Percentiles rank a stretch among this genome's conserved stretches.
phyloP scores from a whole-genome alignment of 2,797 vertebrate genomes.

The Danio aesculapii region DNA sequence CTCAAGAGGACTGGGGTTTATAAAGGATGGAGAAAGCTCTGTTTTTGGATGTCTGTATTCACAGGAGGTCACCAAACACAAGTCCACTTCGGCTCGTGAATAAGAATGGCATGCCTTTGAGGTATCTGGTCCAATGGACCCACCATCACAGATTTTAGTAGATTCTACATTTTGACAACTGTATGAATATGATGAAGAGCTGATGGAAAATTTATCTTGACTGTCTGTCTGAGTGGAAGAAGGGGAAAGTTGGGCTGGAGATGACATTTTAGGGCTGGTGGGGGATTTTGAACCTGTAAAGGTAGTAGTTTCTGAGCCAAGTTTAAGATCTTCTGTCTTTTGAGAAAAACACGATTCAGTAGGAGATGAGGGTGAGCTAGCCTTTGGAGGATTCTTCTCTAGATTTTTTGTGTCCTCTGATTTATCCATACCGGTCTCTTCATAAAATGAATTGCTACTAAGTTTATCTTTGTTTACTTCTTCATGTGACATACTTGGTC shows the following conservation, averaged over 20 bases:
- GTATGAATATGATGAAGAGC: conserved; percentile 32
- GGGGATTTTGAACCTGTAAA: conserved; percentile 82
- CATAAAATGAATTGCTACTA: conserved; percentile 62
- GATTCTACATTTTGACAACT: conserved; percentile 48
- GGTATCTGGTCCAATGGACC: conserved; percentile 74
- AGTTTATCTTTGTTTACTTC: conserved; percentile 56
- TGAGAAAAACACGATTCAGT: conserved; percentile 73
- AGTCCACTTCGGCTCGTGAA: conserved; percentile 89
- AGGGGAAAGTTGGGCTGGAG: conserved; percentile 68
- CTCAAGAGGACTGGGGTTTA: conserved; percentile 95
- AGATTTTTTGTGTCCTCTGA: conserved; percentile 60
- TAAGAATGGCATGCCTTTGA: conserved; percentile 74
- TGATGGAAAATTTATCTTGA: conserved; percentile 37
- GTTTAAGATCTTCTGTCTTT: conserved; percentile 63
- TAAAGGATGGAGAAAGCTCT: conserved; percentile 96
- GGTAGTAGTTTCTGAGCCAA: conserved; percentile 68
- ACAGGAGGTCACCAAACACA: conserved; percentile 93
- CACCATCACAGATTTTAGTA: conserved; percentile 66
- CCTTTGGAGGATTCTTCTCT: conserved; percentile 69
- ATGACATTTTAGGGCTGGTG: conserved; percentile 69
- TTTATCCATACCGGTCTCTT: conserved; percentile 56
- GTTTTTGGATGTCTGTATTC: conserved; percentile 97
- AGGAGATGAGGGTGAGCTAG: conserved; percentile 75
- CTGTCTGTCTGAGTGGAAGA: conserved; percentile 64
- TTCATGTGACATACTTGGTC: conserved; percentile 45